Evolutionary conservation across 2,888 invertebrate species (phyloP), one percentile per base, ranked within the genome.

Genomic region (Lordiphosa andalusiaca): DNA sequence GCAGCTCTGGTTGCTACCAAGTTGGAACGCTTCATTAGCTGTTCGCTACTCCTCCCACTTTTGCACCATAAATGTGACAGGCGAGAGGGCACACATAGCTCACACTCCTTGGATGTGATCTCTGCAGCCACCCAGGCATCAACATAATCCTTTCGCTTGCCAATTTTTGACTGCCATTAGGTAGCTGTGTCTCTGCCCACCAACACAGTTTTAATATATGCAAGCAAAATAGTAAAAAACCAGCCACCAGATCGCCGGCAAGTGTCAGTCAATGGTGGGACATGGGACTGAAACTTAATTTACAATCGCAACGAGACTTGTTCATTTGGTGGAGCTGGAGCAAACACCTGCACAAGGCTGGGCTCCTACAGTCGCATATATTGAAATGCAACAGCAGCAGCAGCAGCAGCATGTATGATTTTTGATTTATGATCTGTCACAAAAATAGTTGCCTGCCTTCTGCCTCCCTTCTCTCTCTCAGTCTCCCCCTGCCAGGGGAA

Each of bases 341-440:
- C 73, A 82, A 80, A 74, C 80, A 80, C 80, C 83, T 80, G 80
- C 80, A 68, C 74, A 71, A 64, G 23, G 54, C 48, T n/a, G n/a
- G n/a, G n/a, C 25, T 44, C 47, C 58, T 42, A 37, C 50, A 46
- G 23, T 40, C 21, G 4, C 44, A 60, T 56, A 46, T 53, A 73
- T 75, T 67, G 62, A 75, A 73, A 65, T 63, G 73, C 16, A 16
- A 2, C 58, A 65, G 61, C 65, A 85, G 84, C 87, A 84, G 73
- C 16, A 16, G 16, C 58, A 65, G 61, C 65, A 85, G 84, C 87
- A 84, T 88, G 71, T 87, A 88, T 86, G 84, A 87, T 87, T 87
- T 80, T 87, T 87, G 88, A 87, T 87, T 87, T 88, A 87, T 87
- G 75, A 77, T 80, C 82, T 85, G 85, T 85, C 85, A 86, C 87